These are phyloP conservation scores for Nebria ingens DNA, from an alignment of 1,140 invertebrate species.

Conservation along the genomic window DNA sequence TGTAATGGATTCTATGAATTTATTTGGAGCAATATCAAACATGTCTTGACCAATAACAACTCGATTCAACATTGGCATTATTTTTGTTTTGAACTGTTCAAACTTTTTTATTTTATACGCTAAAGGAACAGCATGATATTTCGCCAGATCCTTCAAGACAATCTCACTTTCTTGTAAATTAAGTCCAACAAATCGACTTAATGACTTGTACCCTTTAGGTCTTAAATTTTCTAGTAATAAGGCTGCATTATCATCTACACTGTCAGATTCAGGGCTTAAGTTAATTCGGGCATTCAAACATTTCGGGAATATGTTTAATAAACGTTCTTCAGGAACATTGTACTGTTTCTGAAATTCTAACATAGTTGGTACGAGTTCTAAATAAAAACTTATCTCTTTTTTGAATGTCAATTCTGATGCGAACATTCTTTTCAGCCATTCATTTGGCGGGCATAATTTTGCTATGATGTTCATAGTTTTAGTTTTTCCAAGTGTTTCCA, in stretches of 20 bases:
- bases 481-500: not conserved
- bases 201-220: constrained; percentile 29
- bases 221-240: constrained; percentile 41
- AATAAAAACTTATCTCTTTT: constrained; percentile 4
- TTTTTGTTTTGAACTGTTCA: constrained; percentile 16
- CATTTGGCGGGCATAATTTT: not conserved
- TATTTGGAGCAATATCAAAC: not conserved
- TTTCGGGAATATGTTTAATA: not conserved
- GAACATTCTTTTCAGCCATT: constrained; percentile 1
- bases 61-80: not conserved
- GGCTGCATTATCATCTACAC: constrained; percentile 33
- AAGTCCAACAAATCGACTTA: constrained; percentile 32
- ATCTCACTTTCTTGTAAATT: constrained; percentile 30
- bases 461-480: not conserved
- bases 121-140: constrained; percentile 38
- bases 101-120: constrained; percentile 31
- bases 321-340: not conserved
- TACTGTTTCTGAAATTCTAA: not conserved
- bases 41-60: not conserved
- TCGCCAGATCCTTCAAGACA: constrained; percentile 36
- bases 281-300: not conserved
- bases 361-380: not conserved
- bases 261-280: constrained; percentile 15
- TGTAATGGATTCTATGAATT: not conserved
- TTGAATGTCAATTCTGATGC: constrained; percentile 5